Evolutionary conservation across 2,797 vertebrate species (phyloP), one percentile per base, ranked within the genome.

Genomic region (Sebastiscus albofasciatus): DNA sequence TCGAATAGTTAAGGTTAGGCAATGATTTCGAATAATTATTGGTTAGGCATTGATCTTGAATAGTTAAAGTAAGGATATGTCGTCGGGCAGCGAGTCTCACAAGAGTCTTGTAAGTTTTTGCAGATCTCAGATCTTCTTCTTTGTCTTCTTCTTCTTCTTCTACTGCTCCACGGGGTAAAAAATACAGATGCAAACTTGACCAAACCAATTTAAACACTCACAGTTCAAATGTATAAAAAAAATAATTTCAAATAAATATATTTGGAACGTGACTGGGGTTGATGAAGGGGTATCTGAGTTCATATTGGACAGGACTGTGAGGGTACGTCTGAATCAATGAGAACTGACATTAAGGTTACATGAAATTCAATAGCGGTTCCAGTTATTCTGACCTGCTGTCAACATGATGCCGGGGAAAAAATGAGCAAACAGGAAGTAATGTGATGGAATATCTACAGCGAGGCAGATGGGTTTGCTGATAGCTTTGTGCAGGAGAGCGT

Each of bases 401-500:
- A 13, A 24, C 42, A 34, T 67, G 24, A 71, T 10, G 26, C 60
- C 24, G 67, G 6, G 39, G 39, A 14, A 59, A 52, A 59, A 72
- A 67, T 8, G 68, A 59, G 60, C 54, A 76, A 67, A 81, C 62
- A 65, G 76, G 78, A 87, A 75, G 66, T 33, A 20, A 31, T 5
- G 7, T 20, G n/a, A 42, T 49, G 61, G 56, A 55, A 31, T 22
- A 54, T 72, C 34, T 71, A 56, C 68, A 64, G 54, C 46, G 20
- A 54, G 39, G 27, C 29, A 8, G 61, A 33, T 66, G 49, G 22
- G 18, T 66, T 60, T 27, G 29, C 18, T 16, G 16, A 52, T 55
- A 6, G 60, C 61, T 72, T 33, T 42, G 24, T 52, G 68, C 67
- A 29, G 69, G 54, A 67, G 16, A 64, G 68, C 9, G 83, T 89